phyloP scores from a whole-genome alignment of 2,797 vertebrate species.

The Thripadectes ignobilis region DNA sequence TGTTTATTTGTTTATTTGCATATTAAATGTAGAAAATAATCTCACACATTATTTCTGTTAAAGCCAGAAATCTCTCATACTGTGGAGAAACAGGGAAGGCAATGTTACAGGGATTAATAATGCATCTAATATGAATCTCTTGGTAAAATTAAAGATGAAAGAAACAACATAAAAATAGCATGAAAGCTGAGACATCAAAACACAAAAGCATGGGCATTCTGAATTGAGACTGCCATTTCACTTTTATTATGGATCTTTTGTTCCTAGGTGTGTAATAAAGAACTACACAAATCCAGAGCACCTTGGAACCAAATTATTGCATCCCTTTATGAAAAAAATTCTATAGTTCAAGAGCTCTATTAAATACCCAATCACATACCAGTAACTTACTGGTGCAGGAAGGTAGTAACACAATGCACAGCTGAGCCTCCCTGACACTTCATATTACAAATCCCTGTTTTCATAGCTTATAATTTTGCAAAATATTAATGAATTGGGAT shows the following conservation, averaged over 20 bases:
- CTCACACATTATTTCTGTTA: not conserved
- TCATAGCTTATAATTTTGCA: not conserved
- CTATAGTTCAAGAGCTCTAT: not conserved
- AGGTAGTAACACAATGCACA: not conserved
- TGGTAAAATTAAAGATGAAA: slow-evolving; percentile 60
- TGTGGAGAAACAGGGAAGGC: not conserved
- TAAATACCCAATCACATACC: not conserved
- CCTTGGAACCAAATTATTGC: not conserved
- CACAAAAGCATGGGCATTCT: slow-evolving; percentile 16
- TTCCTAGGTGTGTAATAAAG: slow-evolving; percentile 9
- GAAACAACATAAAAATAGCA: slow-evolving; percentile 39
- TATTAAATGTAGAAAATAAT: slow-evolving; percentile 46
- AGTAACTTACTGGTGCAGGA: not conserved
- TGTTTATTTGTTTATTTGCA: not conserved
- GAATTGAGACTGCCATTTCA: not conserved
- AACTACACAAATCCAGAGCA: not conserved
- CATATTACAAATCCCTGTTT: not conserved
- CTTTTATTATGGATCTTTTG: not conserved
- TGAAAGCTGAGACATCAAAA: slow-evolving; percentile 18
- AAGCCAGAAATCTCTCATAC: not conserved
- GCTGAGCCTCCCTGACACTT: not conserved
- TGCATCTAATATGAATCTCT: slow-evolving; percentile 24
- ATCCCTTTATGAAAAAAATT: not conserved
- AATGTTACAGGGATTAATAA: slow-evolving; percentile 28
- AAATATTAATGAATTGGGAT: slow-evolving; percentile 30